Evolutionary conservation across 1,140 invertebrate species (phyloP).

Genomic region (Tigriopus japonicus): DNA sequence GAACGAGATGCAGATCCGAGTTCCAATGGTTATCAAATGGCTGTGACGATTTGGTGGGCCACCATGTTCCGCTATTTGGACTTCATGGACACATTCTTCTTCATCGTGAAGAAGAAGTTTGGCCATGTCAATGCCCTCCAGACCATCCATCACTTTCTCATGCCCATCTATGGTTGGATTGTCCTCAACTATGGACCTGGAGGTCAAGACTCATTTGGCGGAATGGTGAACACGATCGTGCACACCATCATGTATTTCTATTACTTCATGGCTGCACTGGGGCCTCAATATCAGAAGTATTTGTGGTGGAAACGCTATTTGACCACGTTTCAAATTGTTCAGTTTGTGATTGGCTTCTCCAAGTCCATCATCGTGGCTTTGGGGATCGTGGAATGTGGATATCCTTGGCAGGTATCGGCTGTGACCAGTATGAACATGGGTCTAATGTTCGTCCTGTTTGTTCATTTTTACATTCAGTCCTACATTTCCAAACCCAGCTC

Average conservation of each 20-base stretch:
- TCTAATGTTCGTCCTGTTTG: neutral
- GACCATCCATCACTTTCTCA: constrained; percentile 68
- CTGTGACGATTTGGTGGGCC: constrained; percentile 30
- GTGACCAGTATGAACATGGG: neutral
- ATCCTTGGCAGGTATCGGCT: neutral
- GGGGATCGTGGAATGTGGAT: constrained; percentile 6
- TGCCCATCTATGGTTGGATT: constrained; percentile 27
- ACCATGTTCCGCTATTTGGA: constrained; percentile 34
- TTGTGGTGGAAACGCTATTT: constrained; percentile 38
- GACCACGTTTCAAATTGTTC: constrained; percentile 32
- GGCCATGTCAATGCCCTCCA: constrained; percentile 66
- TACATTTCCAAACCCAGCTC: neutral
- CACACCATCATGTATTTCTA: constrained; percentile 40
- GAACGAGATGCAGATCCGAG: constrained; percentile 1
- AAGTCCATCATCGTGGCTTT: neutral
- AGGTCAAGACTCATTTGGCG: constrained; percentile 21
- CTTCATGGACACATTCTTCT: constrained; percentile 45
- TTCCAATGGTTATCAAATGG: neutral
- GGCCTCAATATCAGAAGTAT: constrained; percentile 30
- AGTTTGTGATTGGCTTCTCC: constrained; percentile 4
- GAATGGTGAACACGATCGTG: constrained; percentile 31
- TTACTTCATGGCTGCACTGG: constrained; percentile 34
- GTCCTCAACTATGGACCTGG: constrained; percentile 17
- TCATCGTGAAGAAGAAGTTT: constrained; percentile 64
- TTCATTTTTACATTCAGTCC: neutral